Conservation (phyloP, 1,140 invertebrate species). For the Hyles vespertilio region DNA sequence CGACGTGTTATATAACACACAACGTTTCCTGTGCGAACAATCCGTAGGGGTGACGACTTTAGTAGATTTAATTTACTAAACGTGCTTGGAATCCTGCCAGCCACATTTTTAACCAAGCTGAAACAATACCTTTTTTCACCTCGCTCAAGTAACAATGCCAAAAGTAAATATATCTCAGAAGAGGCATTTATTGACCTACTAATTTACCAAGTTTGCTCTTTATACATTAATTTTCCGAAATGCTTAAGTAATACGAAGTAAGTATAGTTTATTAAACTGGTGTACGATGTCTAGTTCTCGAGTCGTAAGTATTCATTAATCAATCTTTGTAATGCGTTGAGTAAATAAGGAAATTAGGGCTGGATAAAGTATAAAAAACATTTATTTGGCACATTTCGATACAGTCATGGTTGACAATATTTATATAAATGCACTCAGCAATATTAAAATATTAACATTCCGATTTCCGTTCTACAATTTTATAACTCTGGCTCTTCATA, state of each 20-base stretch:
- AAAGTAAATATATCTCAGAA: constrained; percentile 18
- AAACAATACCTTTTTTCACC: constrained; percentile 24
- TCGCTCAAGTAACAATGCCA: constrained; percentile 13
- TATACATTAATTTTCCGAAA: constrained; percentile 23
- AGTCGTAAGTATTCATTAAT: not conserved
- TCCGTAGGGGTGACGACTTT: not conserved
- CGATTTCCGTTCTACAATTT: no score
- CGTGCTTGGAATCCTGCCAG: constrained; percentile 24
- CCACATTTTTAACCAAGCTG: constrained; percentile 4
- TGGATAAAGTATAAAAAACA: no score
- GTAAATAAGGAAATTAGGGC: not conserved
- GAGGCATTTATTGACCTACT: constrained; percentile 14
- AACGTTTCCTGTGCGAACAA: no score
- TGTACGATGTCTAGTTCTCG: not conserved
- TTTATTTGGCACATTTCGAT: no score
- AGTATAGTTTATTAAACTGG: constrained; percentile 6
- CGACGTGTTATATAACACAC: no score
- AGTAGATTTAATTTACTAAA: constrained; percentile 24
- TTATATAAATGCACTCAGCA: no score
- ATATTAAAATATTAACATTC: no score
- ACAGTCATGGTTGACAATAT: no score
- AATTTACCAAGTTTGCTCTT: constrained; percentile 18
- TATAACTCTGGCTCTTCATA: no score
- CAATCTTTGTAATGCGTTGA: not conserved
- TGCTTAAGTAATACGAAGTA: constrained; percentile 1